Percentiles rank a stretch among this genome's conserved stretches.
Conservation (phyloP, 2,797 vertebrate species). For the Lacerta bilineata region DNA sequence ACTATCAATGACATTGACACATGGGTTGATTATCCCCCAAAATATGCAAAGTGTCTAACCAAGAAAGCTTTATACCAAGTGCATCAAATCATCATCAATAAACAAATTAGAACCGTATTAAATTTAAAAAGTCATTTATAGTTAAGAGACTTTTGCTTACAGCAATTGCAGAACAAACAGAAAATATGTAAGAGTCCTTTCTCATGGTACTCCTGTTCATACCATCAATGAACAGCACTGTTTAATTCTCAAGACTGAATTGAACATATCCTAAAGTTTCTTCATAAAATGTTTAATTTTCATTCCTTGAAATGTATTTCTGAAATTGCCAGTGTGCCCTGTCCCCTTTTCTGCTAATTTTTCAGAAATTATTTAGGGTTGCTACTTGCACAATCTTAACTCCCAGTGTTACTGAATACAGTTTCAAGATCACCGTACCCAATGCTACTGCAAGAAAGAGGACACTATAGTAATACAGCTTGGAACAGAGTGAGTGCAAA, state of each 20-base stretch:
- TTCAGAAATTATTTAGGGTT: background rate
- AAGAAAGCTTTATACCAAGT: background rate
- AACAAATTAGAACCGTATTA: background rate
- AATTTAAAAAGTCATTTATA: background rate
- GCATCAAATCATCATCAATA: background rate
- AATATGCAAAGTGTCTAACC: background rate
- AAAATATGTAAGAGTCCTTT: background rate
- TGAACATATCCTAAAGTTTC: background rate
- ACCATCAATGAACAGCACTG: background rate
- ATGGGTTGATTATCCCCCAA: background rate
- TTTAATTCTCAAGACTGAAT: background rate
- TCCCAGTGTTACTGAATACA: background rate
- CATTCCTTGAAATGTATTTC: constrained; percentile 14
- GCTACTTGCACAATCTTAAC: background rate
- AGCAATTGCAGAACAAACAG: background rate
- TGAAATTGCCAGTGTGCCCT: background rate
- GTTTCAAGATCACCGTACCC: background rate
- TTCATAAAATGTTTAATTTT: background rate
- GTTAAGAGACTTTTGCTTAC: background rate
- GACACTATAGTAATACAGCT: background rate
- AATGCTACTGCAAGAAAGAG: background rate
- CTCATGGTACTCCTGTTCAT: background rate
- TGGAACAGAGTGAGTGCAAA: background rate
- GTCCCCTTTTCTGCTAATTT: background rate
- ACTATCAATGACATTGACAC: background rate